Evolutionary conservation across 1,140 invertebrate species (phyloP).

Genomic region (Drosophila malerkotliana): DNA sequence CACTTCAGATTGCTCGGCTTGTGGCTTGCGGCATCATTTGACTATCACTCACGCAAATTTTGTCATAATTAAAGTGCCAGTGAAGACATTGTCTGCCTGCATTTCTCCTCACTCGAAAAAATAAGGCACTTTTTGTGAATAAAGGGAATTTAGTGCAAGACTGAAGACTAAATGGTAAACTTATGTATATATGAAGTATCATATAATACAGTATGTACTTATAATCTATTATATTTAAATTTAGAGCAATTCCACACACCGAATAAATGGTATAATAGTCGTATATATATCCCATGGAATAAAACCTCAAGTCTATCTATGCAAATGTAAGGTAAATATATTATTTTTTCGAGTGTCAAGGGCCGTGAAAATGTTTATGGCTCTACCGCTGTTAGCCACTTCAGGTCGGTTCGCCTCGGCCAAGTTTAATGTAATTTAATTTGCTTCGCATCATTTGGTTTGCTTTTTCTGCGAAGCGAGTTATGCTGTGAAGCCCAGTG

Average conservation of each 20-base stretch:
- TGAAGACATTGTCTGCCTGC: conserved; percentile 27
- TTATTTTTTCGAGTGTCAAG: conserved; percentile 21
- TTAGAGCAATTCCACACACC: no score
- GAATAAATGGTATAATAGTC: no score
- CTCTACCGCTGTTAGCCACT: conserved; percentile 56
- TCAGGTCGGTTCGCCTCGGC: conserved; percentile 21
- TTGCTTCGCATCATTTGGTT: conserved; percentile 47
- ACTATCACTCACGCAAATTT: conserved; percentile 70
- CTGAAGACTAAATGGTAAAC: no score
- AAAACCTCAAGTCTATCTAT: no score
- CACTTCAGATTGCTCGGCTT: conserved; percentile 57
- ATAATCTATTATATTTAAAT: no score
- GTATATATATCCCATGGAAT: no score
- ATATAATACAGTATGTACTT: no score
- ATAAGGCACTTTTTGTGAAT: neutral
- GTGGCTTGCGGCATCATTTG: conserved; percentile 66
- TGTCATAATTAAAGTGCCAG: conserved; percentile 67
- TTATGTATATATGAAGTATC: no score
- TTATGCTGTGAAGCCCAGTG: conserved; percentile 44
- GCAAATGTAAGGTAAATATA: no score
- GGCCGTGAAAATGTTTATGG: conserved; percentile 64
- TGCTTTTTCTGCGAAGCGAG: conserved; percentile 56
- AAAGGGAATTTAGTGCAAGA: neutral
- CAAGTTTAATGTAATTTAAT: conserved; percentile 60
- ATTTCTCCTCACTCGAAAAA: conserved; percentile 30